These are phyloP conservation scores for Spheniscus humboldti DNA, from an alignment of 2,797 vertebrate genomes.

Conservation along the genomic window DNA sequence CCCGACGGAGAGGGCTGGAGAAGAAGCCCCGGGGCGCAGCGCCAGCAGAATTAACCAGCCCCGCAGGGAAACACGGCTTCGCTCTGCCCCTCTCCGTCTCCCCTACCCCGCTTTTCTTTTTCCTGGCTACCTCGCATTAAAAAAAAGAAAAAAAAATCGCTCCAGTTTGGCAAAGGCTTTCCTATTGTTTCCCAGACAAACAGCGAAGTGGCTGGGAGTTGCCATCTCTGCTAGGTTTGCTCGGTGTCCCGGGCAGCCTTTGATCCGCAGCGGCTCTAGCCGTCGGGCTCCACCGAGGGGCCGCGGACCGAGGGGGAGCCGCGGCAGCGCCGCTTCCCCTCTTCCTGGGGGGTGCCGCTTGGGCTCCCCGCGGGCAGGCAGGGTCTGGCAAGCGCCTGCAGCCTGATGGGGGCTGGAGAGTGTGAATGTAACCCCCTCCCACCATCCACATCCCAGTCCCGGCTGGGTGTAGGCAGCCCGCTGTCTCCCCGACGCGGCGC, in stretches of 20 bases:
- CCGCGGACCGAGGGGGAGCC: neutral
- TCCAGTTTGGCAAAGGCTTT: conserved; percentile 19
- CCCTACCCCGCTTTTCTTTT: neutral
- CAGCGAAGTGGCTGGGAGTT: neutral
- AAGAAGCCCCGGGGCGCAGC: neutral
- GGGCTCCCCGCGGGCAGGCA: neutral
- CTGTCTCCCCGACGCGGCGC: neutral
- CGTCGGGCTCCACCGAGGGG: neutral
- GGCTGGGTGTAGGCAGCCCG: neutral
- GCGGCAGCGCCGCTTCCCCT: neutral
- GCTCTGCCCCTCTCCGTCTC: neutral
- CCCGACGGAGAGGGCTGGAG: neutral
- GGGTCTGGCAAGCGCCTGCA: neutral
- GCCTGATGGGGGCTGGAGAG: neutral
- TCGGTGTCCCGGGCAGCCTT: neutral
- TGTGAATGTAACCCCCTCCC: neutral
- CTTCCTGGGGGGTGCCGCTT: neutral
- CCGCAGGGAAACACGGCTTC: neutral
- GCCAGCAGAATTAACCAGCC: neutral
- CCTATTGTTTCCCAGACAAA: conserved; percentile 44
- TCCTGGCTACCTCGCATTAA: neutral
- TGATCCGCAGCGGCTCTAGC: neutral
- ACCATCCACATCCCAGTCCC: neutral
- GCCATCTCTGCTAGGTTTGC: neutral
- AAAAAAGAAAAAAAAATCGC: neutral